Base-by-base conservation (phyloP, 2,797 vertebrate species). In the Danio tinwini region DNA sequence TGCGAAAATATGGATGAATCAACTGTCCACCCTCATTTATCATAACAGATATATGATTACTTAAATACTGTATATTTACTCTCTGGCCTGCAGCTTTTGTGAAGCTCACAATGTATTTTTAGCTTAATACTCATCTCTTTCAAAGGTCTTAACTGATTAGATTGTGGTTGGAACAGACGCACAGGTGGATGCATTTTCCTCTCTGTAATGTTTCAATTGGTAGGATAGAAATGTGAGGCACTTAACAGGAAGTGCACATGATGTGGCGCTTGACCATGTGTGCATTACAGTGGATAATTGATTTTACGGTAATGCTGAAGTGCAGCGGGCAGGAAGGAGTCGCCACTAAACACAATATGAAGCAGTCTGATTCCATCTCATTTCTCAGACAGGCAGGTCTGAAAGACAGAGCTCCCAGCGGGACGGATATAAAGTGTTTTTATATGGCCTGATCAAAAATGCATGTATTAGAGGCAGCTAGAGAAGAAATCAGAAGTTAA, bases 201-300 rank as follows among this genome's bases (percentile, higher is more conserved):
- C 29, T 58, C n/a, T 21, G 69, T 17, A 49, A 19, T 17, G 37
- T 40, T 68, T 50, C 0, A 12, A 40, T 50, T 12, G n/a, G 65
- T 52, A 14, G 40, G 65, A 40, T 78, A 52, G 58, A 52, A 68
- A 19, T 29, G 52, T 21, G 37, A 17, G 13, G 5, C 67, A n/a
- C 47, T 70, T 61, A 62, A 70, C 5, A 44, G 37, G 56, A 70
- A 62, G 37, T 52, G 44, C 63, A 78, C 39, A 72, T 59, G 82
- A 86, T 62, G 81, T 42, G 69, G 83, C 56, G 76, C 53, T 85
- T 47, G 74, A 52, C 47, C 13, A 52, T 85, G 78, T 58, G 70
- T 88, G 82, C 89, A 91, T 91, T 91, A 91, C 71, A 47, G 55
- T 44, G 77, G 49, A 78, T 91, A 88, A 89, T 65, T 82, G 81